A percentile compares a stretch with the other conserved stretches of the same genome.
Conservation (phyloP, 2,888 invertebrate genomes). For the Linnaemya tessellans region DNA sequence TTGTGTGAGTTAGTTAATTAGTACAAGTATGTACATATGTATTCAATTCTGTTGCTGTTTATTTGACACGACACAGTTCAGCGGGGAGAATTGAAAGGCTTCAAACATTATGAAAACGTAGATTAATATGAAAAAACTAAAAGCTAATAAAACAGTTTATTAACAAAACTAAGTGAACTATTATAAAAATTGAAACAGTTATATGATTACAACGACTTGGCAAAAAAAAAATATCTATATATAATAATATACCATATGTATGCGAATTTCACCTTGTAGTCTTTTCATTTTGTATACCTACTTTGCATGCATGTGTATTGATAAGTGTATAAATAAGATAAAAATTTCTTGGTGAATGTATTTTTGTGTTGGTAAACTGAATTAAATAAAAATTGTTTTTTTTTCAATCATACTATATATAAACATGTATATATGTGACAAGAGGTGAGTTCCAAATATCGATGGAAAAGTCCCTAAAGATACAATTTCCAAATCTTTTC, state of each 20-base stretch:
- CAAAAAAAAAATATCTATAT: neutral
- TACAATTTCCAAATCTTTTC: neutral
- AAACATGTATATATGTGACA: conserved; percentile 1
- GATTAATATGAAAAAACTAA: conserved; percentile 11
- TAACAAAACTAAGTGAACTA: conserved; percentile 12
- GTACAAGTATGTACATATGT: conserved; percentile 51
- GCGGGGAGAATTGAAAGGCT: conserved; percentile 55
- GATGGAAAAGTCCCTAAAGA: conserved; percentile 11
- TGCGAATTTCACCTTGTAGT: conserved; percentile 70
- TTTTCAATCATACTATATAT: conserved; percentile 16
- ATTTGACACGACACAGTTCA: conserved; percentile 71
- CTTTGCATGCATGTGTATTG: neutral
- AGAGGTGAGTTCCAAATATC: conserved; percentile 59
- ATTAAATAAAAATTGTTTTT: conserved; percentile 29
- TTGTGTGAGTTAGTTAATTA: conserved; percentile 47
- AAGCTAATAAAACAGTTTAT: neutral
- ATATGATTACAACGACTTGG: neutral
- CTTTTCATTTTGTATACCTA: conserved; percentile 47
- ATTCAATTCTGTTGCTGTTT: conserved; percentile 24
- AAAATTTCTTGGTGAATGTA: conserved; percentile 62
- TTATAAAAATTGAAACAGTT: conserved; percentile 6
- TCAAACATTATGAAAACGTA: conserved; percentile 39
- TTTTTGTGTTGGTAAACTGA: conserved; percentile 58
- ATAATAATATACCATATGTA: conserved; percentile 46
- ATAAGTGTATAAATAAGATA: conserved; percentile 52